Evolutionary conservation across 2,113 vertebrate species (phyloP).

Genomic region (Actenoides hombroni): DNA sequence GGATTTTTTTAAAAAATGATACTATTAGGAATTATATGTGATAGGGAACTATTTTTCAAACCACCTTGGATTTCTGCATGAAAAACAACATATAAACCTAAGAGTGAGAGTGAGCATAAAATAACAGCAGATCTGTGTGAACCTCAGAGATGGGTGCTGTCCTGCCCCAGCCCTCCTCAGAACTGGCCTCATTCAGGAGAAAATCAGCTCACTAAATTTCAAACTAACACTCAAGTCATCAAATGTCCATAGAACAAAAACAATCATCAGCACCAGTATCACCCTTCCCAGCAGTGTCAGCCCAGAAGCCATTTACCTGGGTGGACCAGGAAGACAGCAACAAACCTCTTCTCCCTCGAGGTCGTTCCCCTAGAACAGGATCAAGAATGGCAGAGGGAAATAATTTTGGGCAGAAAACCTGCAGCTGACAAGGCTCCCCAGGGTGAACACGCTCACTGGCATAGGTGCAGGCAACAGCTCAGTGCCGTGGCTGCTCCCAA

Average conservation of each 20-base stretch:
- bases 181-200: neutral
- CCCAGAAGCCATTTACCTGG: neutral
- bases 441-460: fast-evolving
- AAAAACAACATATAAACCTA: slow-evolving; percentile 16
- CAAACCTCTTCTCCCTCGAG: neutral
- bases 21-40: slow-evolving; percentile 2
- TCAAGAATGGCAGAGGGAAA: neutral
- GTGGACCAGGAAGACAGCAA: neutral
- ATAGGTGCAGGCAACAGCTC: fast-evolving
- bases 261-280: neutral
- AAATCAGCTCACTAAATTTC: neutral
- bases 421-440: fast-evolving
- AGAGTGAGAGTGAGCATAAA: slow-evolving; percentile 35
- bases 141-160: neutral
- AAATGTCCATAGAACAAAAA: neutral
- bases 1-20: neutral
- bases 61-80: slow-evolving; percentile 30
- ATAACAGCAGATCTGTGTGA: neutral
- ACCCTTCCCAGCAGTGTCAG: neutral
- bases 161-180: neutral
- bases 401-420: neutral
- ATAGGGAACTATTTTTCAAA: slow-evolving; percentile 41
- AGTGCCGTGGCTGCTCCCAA: fast-evolving
- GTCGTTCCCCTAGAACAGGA: neutral
- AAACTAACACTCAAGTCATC: neutral